Evolutionary conservation across 2,888 invertebrate genomes (phyloP).

Genomic region (Chrysolina oricalcia): DNA sequence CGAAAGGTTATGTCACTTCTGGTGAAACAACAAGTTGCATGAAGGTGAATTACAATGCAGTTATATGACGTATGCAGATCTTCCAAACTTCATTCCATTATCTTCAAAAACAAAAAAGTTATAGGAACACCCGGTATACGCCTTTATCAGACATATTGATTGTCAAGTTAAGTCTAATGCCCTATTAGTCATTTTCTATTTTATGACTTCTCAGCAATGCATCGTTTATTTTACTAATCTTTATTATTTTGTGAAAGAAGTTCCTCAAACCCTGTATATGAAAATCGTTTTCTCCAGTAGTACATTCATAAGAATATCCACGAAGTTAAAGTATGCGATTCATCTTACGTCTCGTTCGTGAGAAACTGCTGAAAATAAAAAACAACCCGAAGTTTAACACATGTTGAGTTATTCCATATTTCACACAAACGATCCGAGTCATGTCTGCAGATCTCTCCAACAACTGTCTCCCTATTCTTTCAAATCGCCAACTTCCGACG

Average conservation of each 20-base stretch:
- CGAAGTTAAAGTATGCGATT: constrained; percentile 38
- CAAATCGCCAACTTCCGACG: constrained; percentile 55
- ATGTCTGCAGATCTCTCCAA: constrained; percentile 29
- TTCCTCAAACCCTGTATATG: too few relatives aligned
- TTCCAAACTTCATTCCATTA: too few relatives aligned
- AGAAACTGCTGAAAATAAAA: constrained; percentile 23
- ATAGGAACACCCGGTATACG: too few relatives aligned
- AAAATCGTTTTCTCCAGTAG: neutral
- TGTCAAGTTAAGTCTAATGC: too few relatives aligned
- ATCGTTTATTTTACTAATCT: neutral
- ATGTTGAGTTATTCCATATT: constrained; percentile 54
- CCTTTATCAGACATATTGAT: too few relatives aligned
- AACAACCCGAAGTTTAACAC: constrained; percentile 36
- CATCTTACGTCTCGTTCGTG: constrained; percentile 27
- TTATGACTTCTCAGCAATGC: too few relatives aligned
- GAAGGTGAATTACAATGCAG: too few relatives aligned
- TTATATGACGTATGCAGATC: too few relatives aligned
- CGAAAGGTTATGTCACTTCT: too few relatives aligned
- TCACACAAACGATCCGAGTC: constrained; percentile 47
- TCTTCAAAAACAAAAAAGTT: too few relatives aligned
- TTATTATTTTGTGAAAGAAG: neutral
- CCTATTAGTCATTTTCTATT: too few relatives aligned
- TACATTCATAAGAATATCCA: neutral
- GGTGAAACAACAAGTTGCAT: too few relatives aligned
- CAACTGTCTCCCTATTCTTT: constrained; percentile 48